These are phyloP conservation scores for Pygoscelis adeliae DNA, from an alignment of 2,113 vertebrate genomes.

Conservation along the genomic window DNA sequence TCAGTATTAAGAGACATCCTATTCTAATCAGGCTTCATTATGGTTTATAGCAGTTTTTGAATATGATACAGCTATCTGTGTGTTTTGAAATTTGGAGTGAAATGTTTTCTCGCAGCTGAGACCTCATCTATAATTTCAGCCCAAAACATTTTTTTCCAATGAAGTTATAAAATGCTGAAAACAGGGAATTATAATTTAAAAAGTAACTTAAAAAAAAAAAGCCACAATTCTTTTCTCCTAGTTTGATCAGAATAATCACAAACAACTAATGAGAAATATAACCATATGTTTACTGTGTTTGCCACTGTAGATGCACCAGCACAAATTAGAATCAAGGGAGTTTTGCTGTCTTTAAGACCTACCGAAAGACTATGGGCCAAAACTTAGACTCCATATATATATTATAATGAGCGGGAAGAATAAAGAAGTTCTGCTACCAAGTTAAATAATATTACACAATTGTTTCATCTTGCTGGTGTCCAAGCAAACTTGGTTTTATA, in stretches of 20 bases:
- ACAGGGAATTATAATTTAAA: neutral
- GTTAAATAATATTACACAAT: neutral
- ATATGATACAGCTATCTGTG: neutral
- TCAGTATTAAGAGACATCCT: neutral
- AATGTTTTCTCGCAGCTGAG: neutral
- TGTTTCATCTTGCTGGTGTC: neutral
- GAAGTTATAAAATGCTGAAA: conserved; percentile 10
- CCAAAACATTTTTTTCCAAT: neutral
- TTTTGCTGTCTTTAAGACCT: neutral
- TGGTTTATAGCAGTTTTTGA: conserved; percentile 6
- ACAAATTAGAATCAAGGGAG: neutral
- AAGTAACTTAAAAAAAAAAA: neutral
- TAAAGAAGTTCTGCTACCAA: neutral
- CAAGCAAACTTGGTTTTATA: neutral
- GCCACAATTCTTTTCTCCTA: neutral
- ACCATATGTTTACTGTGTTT: neutral
- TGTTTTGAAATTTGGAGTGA: conserved; percentile 36
- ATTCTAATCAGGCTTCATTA: conserved; percentile 21
- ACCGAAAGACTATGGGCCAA: neutral
- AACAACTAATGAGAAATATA: conserved; percentile 24
- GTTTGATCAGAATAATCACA: conserved; percentile 28
- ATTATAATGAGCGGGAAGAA: neutral
- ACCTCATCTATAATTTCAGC: conserved; percentile 14
- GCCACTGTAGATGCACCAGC: neutral
- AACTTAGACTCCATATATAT: neutral